Percentiles rank a stretch among this genome's conserved stretches.
These are phyloP conservation scores for Cheilosia scutellata DNA, from an alignment of 2,888 invertebrate genomes.

Conservation along the genomic window DNA sequence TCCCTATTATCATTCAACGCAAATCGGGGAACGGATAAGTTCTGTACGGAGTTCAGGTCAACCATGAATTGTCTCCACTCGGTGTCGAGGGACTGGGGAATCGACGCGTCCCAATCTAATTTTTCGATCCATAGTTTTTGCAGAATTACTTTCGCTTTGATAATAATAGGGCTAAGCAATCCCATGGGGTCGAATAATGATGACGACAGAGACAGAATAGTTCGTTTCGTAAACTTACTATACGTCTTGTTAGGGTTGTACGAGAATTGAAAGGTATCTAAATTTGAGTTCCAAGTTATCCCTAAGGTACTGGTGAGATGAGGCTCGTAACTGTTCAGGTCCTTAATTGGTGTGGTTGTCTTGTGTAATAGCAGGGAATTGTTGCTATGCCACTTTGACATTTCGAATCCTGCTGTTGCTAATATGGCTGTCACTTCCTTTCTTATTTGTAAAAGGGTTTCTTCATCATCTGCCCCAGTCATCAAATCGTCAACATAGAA, in stretches of 20 bases:
- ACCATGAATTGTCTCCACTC: background rate
- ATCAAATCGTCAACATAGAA: conserved; percentile 44
- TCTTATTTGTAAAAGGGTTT: conserved; percentile 2
- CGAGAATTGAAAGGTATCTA: conserved; percentile 29
- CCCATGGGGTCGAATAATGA: background rate
- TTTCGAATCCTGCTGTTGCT: conserved; percentile 36
- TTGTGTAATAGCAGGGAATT: too few relatives aligned
- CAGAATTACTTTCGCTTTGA: background rate
- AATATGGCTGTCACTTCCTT: conserved; percentile 20
- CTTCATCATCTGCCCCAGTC: conserved; percentile 40
- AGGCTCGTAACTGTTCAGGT: conserved; percentile 8
- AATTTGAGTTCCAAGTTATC: background rate
- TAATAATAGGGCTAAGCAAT: background rate
- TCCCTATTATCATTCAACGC: background rate
- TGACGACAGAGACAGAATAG: too few relatives aligned
- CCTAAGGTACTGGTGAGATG: conserved; percentile 5
- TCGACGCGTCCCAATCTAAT: conserved; percentile 18
- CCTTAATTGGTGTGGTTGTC: background rate
- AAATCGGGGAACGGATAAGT: conserved; percentile 9
- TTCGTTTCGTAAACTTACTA: conserved; percentile 38
- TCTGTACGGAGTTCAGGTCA: background rate
- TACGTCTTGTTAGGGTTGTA: conserved; percentile 19
- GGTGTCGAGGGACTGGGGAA: background rate
- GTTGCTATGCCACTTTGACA: conserved; percentile 35
- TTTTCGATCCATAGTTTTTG: conserved; percentile 9